phyloP scores from a whole-genome alignment of 2,888 invertebrate genomes.

The Idaea aversata region DNA sequence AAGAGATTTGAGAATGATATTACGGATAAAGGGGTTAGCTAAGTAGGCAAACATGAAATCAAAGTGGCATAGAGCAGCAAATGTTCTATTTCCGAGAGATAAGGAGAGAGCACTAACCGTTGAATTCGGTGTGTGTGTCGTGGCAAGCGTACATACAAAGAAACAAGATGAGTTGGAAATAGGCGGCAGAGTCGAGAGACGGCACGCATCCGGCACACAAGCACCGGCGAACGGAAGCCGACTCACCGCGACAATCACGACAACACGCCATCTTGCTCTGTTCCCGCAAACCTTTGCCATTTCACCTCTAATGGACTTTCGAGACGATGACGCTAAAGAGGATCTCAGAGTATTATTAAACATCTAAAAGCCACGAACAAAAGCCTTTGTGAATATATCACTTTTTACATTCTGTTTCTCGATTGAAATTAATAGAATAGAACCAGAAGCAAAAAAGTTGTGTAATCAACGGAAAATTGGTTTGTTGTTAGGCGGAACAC shows the following conservation, averaged over 20 bases:
- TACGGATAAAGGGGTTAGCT: conserved; percentile 2
- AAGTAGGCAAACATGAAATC: conserved; percentile 8
- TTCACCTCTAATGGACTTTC: conserved; percentile 38
- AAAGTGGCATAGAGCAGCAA: conserved; percentile 20
- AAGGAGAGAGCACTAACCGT: conserved; percentile 35
- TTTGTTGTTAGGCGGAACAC: conserved; percentile 53
- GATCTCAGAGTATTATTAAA: conserved; percentile 28
- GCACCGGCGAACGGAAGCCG: conserved; percentile 51
- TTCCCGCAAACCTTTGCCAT: conserved; percentile 38
- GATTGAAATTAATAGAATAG: conserved; percentile 8
- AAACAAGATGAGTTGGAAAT: conserved; percentile 50
- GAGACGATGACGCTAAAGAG: conserved; percentile 32
- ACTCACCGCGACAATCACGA: conserved; percentile 51
- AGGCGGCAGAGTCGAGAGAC: conserved; percentile 44
- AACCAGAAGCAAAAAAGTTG: conserved; percentile 13
- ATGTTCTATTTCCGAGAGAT: conserved; percentile 29
- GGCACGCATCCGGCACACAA: conserved; percentile 56
- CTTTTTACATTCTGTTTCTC: conserved; percentile 6
- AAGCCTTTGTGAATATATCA: conserved; percentile 13
- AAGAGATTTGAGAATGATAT: conserved; percentile 6
- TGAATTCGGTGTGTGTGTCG: conserved; percentile 29
- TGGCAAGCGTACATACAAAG: conserved; percentile 46
- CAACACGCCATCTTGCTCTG: conserved; percentile 49
- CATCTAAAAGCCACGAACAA: conserved; percentile 22
- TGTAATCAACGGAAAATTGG: conserved; percentile 25